Base-by-base conservation (phyloP, 1,140 invertebrate genomes). In the Physella acuta region DNA sequence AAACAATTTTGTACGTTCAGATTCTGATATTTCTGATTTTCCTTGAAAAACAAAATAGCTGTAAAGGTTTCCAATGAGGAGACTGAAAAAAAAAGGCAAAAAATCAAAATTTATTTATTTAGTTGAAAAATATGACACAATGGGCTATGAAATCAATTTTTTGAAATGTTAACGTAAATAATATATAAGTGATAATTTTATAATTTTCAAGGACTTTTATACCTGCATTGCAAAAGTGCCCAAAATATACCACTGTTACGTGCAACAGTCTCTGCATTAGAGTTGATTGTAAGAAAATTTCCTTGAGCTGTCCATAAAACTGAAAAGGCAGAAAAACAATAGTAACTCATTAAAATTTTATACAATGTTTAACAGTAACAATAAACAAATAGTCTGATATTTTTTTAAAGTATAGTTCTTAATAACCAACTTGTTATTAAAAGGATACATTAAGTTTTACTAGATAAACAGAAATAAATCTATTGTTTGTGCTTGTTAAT, bases 241-340 rank as follows among this genome's bases (percentile, higher is more conserved):
- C 95, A 98, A 82, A 98, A 98, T 26, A 98, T 87, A 30, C 95
- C 94, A 28, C 94, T 94, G 84, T 98, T 97, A 75, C 94, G 89
- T 2, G 92, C 91, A 79, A 98, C 95, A 0, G 94, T 98, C 0
- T 90, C 88, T 0, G 89, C 83, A 75, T 92, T 90, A 67, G 94
- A 97, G 87, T 96, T 97, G 3, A 94, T 87, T 0, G 95, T 95
- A 16, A 99, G 86, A 82, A 95, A 97, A 77, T 92, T 94, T 14
- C 96, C 96, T 85, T 98, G 95, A 0, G 92, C 94, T 52, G 87
- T 87, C 87, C 87, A 88, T 70, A 85, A 63, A 58, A 85, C 84
- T 85, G 74, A 62, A 75, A 64, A 56, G 59, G 52, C 56, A 72
- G 49, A 61, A 16, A 44, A 49, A 63, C 39, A 44, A 44, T 44